phyloP scores from a whole-genome alignment of 2,113 vertebrate genomes.

The Nannobrachium achirus region DNA sequence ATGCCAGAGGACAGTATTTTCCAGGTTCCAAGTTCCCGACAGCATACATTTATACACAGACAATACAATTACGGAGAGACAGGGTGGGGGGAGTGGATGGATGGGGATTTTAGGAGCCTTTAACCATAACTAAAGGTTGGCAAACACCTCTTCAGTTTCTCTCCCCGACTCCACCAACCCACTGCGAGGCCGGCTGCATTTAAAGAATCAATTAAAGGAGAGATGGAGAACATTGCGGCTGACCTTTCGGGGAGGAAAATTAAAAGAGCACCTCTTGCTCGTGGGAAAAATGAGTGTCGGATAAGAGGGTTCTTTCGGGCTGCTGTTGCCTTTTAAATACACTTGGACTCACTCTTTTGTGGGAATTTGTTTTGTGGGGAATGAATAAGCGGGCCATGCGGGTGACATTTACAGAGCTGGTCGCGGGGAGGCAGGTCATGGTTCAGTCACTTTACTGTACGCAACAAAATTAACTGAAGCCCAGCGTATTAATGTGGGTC shows the following conservation, averaged over 20 bases:
- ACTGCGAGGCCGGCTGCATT: slow-evolving; percentile 65
- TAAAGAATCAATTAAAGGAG: slow-evolving; percentile 81
- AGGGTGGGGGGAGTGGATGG: slow-evolving; percentile 19
- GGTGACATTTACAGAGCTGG: slow-evolving; percentile 74
- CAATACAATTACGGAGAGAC: slow-evolving; percentile 47
- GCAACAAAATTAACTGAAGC: slow-evolving; percentile 68
- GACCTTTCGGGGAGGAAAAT: slow-evolving; percentile 80
- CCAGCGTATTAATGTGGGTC: slow-evolving; percentile 63
- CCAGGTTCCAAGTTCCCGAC: slow-evolving; percentile 19
- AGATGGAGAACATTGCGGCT: slow-evolving; percentile 76
- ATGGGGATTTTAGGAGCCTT: slow-evolving; percentile 48
- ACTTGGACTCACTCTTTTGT: slow-evolving; percentile 71
- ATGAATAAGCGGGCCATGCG: slow-evolving; percentile 69
- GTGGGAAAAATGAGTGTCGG: slow-evolving; percentile 65
- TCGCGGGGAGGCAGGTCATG: slow-evolving; percentile 61
- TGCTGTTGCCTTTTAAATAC: slow-evolving; percentile 79
- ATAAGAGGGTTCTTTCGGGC: slow-evolving; percentile 71
- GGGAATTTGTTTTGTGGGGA: slow-evolving; percentile 75
- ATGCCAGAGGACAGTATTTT: slow-evolving; percentile 38
- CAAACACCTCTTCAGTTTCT: slow-evolving; percentile 56
- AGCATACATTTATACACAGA: slow-evolving; percentile 39
- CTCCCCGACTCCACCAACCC: slow-evolving; percentile 19
- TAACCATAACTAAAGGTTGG: slow-evolving; percentile 62
- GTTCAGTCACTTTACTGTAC: slow-evolving; percentile 69
- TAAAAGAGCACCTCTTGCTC: slow-evolving; percentile 80